phyloP scores from a whole-genome alignment of 2,797 vertebrate species.

The Mormyrus hasselquistii region DNA sequence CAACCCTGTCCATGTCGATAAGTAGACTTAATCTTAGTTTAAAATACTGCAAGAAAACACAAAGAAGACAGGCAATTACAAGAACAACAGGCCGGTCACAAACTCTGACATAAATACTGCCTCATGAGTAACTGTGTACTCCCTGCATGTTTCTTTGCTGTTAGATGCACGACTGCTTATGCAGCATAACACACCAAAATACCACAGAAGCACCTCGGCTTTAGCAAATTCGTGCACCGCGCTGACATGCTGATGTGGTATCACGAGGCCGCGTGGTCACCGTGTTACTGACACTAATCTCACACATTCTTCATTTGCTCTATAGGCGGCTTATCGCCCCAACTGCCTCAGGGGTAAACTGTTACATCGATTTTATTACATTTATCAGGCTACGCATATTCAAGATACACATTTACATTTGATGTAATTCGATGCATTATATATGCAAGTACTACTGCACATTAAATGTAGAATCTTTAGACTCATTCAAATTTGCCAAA shows the following conservation, averaged over 20 bases:
- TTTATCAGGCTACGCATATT: not conserved
- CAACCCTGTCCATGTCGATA: not conserved
- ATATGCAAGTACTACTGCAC: not conserved
- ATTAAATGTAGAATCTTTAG: not conserved
- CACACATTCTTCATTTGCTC: not conserved
- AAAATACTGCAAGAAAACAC: not conserved
- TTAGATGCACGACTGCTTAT: not conserved
- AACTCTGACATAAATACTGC: not conserved
- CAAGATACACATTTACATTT: not conserved
- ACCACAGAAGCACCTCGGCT: not conserved
- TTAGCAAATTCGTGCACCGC: not conserved
- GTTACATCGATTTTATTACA: not conserved
- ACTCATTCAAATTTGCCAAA: not conserved
- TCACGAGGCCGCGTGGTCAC: not conserved
- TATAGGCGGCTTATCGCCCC: not conserved
- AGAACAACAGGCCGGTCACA: not conserved
- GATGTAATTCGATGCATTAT: not conserved
- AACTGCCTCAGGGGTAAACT: not conserved
- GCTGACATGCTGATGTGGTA: not conserved
- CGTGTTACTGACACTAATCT: not conserved
- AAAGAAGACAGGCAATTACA: not conserved
- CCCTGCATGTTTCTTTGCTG: not conserved
- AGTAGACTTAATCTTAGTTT: not conserved
- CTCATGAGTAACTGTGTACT: not conserved
- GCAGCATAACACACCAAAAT: not conserved